These are phyloP conservation scores for Cataglyphis altisquamis DNA, from an alignment of 2,888 invertebrate genomes.

Conservation along the genomic window DNA sequence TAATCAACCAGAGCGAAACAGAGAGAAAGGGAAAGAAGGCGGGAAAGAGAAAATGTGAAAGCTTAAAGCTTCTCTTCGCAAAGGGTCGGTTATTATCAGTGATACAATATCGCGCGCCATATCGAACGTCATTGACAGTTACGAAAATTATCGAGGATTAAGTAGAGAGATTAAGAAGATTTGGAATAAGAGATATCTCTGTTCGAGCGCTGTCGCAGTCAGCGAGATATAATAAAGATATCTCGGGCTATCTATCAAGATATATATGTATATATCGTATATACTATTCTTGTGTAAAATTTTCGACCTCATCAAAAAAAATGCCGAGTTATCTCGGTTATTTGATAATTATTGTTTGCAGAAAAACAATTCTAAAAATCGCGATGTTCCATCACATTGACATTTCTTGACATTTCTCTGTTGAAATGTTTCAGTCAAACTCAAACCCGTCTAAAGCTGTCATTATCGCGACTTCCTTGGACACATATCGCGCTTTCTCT, in stretches of 20 bases:
- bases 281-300: not conserved
- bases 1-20: slow-evolving; percentile 39
- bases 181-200: slow-evolving; percentile 28
- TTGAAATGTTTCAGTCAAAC: not conserved
- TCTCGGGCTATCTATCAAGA: not conserved
- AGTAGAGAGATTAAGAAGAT: not conserved
- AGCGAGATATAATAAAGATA: slow-evolving; percentile 35
- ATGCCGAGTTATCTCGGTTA: not conserved
- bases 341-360: not conserved
- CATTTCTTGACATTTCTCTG: not conserved
- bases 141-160: slow-evolving; percentile 41
- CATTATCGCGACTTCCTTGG: not conserved
- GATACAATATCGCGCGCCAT: slow-evolving; percentile 23
- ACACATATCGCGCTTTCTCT: not conserved
- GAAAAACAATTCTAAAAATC: not conserved
- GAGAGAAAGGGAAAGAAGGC: not conserved
- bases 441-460: not conserved
- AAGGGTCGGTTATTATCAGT: slow-evolving; percentile 36
- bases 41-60: not conserved
- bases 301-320: slow-evolving; percentile 2
- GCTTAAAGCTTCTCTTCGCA: not conserved
- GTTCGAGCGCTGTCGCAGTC: not conserved
- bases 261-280: not conserved
- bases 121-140: slow-evolving; percentile 39
- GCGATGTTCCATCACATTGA: not conserved